These are phyloP conservation scores for Naso thynnoides DNA, from an alignment of 2,797 vertebrate species.

Conservation along the genomic window DNA sequence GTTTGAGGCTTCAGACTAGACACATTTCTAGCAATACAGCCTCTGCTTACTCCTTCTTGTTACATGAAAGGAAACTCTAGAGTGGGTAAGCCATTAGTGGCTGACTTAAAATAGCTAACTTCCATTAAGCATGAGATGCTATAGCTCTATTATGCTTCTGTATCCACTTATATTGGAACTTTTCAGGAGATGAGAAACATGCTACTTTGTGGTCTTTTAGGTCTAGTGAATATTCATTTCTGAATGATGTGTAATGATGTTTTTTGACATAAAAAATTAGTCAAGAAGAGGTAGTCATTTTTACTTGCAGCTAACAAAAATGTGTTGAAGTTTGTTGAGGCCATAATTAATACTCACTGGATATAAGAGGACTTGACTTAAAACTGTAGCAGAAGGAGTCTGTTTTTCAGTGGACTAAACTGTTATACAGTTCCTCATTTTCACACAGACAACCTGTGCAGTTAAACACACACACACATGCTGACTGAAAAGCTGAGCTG, in stretches of 20 bases:
- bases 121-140: neutral
- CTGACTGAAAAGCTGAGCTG: conserved; percentile 27
- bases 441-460: conserved; percentile 18
- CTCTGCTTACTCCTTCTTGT: neutral
- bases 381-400: conserved; percentile 7
- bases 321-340: conserved; percentile 12
- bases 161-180: neutral
- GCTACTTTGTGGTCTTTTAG: neutral
- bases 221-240: conserved; percentile 34
- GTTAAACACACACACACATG: conserved; percentile 15
- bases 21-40: neutral
- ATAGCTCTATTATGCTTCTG: neutral
- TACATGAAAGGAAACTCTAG: neutral
- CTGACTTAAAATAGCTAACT: neutral
- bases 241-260: conserved; percentile 31
- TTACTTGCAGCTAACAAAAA: conserved; percentile 27
- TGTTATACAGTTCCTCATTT: conserved; percentile 24
- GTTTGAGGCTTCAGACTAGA: neutral
- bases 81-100: neutral
- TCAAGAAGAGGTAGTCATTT: conserved; percentile 39
- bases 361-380: neutral
- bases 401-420: conserved; percentile 14
- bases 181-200: conserved; percentile 12
- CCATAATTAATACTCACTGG: conserved; percentile 9
- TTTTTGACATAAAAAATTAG: conserved; percentile 28